These are phyloP conservation scores for Vespertilio murinus DNA, from an alignment of 2,797 vertebrate genomes.

Conservation along the genomic window DNA sequence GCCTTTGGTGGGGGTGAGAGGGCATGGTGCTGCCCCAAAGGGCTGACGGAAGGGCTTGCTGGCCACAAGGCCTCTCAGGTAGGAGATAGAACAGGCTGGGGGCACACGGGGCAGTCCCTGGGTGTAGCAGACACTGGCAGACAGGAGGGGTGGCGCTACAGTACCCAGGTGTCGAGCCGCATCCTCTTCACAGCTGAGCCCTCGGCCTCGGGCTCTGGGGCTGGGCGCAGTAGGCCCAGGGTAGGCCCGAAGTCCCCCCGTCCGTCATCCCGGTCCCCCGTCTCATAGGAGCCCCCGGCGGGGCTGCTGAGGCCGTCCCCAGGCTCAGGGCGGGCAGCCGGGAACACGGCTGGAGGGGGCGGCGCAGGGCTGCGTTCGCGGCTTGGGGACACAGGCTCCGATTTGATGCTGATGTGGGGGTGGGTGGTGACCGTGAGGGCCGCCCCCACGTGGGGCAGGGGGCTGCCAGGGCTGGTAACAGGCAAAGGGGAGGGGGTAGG, in stretches of 20 bases:
- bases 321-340: constrained; percentile 89
- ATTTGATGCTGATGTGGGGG: constrained; percentile 96
- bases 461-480: constrained; percentile 90
- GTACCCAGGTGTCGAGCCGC: constrained; percentile 96
- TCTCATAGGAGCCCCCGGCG: constrained; percentile 94
- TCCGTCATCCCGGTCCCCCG: constrained; percentile 92
- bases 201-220: constrained; percentile 90
- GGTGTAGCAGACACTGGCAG: constrained; percentile 54
- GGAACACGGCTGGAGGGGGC: constrained; percentile 88
- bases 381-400: constrained; percentile 95
- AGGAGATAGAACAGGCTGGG: constrained; percentile 33
- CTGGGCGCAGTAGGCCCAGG: constrained; percentile 90
- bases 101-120: constrained; percentile 48
- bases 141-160: constrained; percentile 84
- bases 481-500: neutral
- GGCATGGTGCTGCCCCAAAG: neutral
- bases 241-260: constrained; percentile 88
- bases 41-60: neutral
- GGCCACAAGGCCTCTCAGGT: constrained; percentile 55
- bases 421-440: constrained; percentile 95
- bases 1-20: neutral
- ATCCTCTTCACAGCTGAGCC: constrained; percentile 93
- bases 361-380: constrained; percentile 92
- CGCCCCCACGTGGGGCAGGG: constrained; percentile 90
- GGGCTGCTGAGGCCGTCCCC: constrained; percentile 95